These are phyloP conservation scores for Tympanoctomys barrerae DNA, from an alignment of 2,797 vertebrate species.

Conservation along the genomic window DNA sequence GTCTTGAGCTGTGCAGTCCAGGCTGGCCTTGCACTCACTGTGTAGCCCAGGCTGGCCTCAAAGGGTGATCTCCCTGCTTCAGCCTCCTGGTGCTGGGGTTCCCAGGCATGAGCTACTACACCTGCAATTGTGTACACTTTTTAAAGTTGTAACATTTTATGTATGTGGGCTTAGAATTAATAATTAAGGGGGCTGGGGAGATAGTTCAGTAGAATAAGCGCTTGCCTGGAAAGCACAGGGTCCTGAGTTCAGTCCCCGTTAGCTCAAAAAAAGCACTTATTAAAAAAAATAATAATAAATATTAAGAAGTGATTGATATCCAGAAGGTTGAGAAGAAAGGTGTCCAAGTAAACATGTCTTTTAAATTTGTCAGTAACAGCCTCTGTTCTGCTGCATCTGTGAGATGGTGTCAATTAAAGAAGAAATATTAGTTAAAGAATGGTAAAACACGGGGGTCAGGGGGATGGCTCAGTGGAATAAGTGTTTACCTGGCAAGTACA, in stretches of 20 bases:
- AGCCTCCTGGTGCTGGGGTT: background rate
- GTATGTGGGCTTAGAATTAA: background rate
- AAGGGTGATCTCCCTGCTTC: background rate
- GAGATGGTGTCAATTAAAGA: constrained; percentile 35
- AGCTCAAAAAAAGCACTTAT: too few species aligned
- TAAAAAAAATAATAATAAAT: background rate
- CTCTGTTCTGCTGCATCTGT: constrained; percentile 48
- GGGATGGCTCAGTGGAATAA: too few species aligned
- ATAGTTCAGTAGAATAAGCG: too few species aligned
- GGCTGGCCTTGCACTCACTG: too few species aligned
- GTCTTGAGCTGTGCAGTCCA: background rate
- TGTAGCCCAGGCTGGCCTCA: background rate
- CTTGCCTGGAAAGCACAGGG: too few species aligned
- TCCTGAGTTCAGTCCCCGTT: too few species aligned
- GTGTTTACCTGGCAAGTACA: too few species aligned
- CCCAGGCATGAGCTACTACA: background rate
- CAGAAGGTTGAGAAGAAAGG: constrained; percentile 27
- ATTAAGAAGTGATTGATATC: constrained; percentile 31
- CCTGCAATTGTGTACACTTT: constrained; percentile 20
- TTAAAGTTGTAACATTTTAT: background rate
- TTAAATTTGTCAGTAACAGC: constrained; percentile 45
- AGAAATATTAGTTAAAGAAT: background rate
- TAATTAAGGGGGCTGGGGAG: background rate
- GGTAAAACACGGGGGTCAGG: too few species aligned
- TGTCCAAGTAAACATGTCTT: background rate